phyloP scores from a whole-genome alignment of 2,888 invertebrate genomes.

The Sympetrum striolatum region DNA sequence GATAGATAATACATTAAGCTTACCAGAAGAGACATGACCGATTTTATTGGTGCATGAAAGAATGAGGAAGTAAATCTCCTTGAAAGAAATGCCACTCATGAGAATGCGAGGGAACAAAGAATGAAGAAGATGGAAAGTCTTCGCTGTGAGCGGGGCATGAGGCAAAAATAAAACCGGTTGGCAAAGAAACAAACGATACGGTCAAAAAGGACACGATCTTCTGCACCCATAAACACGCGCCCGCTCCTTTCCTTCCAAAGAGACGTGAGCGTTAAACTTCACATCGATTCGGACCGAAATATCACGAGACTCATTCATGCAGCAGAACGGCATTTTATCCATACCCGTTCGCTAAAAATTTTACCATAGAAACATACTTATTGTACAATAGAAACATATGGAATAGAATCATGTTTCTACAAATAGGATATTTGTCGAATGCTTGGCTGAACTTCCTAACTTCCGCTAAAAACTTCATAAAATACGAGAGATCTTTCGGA shows the following conservation, averaged over 20 bases:
- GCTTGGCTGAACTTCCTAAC: no score
- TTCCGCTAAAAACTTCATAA: no score
- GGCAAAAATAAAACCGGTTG: neutral
- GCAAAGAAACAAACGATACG: neutral
- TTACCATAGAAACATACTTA: neutral
- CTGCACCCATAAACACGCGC: neutral
- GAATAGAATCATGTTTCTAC: no score
- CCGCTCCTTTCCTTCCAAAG: neutral
- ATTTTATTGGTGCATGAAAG: neutral
- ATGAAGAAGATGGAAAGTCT: neutral
- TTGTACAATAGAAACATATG: neutral
- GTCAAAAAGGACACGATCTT: neutral
- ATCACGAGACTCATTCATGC: neutral
- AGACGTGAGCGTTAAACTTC: neutral
- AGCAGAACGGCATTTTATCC: neutral
- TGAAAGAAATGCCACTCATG: no score
- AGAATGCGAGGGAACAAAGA: neutral
- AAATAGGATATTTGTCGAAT: no score
- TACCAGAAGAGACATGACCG: no score
- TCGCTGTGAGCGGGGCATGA: neutral
- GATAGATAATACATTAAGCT: no score
- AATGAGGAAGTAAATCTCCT: neutral
- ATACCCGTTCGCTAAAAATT: neutral
- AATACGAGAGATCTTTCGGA: no score
- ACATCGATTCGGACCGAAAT: neutral